Evolutionary conservation across 2,888 invertebrate species (phyloP).

Genomic region (Ophonus ardosiacus): DNA sequence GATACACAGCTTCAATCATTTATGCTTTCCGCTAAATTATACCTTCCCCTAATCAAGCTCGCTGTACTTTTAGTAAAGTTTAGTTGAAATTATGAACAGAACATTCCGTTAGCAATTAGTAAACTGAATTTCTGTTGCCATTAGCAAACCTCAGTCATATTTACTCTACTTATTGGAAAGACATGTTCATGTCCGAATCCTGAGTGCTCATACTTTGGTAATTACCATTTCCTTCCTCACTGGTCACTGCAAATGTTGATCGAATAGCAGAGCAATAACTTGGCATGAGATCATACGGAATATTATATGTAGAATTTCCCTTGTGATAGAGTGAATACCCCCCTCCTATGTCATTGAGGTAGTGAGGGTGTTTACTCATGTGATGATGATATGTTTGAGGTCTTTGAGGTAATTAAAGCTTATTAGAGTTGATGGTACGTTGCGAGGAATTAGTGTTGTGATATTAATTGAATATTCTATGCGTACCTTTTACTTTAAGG

Average conservation of each 20-base stretch:
- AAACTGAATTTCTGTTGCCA: constrained; percentile 23
- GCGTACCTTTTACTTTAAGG: background rate
- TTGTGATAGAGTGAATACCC: constrained; percentile 9
- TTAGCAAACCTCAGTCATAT: constrained; percentile 17
- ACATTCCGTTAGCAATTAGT: constrained; percentile 7
- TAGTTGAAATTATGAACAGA: background rate
- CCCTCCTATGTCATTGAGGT: background rate
- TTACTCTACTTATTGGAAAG: constrained; percentile 39
- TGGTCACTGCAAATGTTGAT: constrained; percentile 40
- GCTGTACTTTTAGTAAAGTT: background rate
- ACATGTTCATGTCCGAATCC: background rate
- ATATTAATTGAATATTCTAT: background rate
- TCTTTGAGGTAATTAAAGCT: constrained; percentile 23
- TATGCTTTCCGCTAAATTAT: background rate
- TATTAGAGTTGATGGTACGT: background rate
- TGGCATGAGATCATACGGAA: background rate
- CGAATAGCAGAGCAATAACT: constrained; percentile 13
- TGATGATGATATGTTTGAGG: background rate
- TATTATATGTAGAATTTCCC: constrained; percentile 14
- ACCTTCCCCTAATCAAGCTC: background rate
- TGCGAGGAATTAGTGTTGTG: background rate
- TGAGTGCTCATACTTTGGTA: constrained; percentile 38
- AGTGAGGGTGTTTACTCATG: constrained; percentile 1
- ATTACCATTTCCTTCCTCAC: constrained; percentile 5
- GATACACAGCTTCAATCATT: background rate